Base-by-base conservation (phyloP, 2,797 vertebrate species). In the Vespertilio murinus region DNA sequence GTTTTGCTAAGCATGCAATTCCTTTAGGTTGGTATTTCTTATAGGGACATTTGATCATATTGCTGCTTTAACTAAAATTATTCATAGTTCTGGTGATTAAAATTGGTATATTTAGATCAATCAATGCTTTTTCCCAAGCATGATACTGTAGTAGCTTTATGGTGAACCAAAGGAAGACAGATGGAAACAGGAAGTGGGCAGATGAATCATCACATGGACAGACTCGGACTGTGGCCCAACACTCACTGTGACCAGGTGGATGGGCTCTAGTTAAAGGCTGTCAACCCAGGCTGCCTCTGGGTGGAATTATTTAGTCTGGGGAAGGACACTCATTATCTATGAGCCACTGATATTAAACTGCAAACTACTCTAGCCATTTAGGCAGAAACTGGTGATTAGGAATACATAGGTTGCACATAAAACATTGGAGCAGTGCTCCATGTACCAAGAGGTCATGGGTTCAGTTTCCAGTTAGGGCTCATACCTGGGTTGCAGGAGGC, bases 21-120 rank as follows among this genome's bases (percentile, higher is more conserved):
- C 22, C 25, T 95, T 80, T 87, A 56, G 85, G 28, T 83, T 96
- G 25, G 28, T 83, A 45, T 91, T 89, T 89, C 33, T 91, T 73
- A 9, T 54, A 87, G 52, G 40, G 75, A 42, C 20, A 83, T 95
- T 96, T 95, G 56, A 74, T 87, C 38, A 35, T 59, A 91, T 42
- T 42, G 42, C 28, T 94, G 65, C 28, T 92, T 95, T 95, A 77
- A 80, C 45, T 88, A 75, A 83, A 91, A 80, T 89, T 79, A 38
- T 86, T 88, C 90, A 0, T 95, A 65, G 59, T 54, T 64, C 22
- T 91, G 25, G 52, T 33, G 45, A 79, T 75, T 94, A 86, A 65
- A 82, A 64, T 75, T 33, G 65, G 8, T 79, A 38, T 71, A 80
- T 94, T 95, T 93, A 90, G 74, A 85, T 90, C 56, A 91, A 82